Conservation (phyloP, 2,113 vertebrate genomes). For the Catagonus wagneri region DNA sequence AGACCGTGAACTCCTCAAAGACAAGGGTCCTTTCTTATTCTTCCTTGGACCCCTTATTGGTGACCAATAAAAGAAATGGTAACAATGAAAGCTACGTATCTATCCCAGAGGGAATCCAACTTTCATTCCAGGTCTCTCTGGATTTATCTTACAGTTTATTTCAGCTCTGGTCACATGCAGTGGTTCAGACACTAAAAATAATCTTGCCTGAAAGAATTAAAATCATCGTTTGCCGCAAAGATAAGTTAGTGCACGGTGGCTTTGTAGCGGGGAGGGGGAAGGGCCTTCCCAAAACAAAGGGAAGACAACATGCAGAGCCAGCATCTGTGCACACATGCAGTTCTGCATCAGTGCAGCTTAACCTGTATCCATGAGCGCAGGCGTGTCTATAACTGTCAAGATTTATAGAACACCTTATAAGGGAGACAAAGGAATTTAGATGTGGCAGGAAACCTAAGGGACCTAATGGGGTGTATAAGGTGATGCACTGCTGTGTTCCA, state of each 20-base stretch:
- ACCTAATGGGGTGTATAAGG: too few relatives aligned
- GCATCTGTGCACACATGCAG: too few relatives aligned
- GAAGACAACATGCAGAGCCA: too few relatives aligned
- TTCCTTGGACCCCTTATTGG: background rate
- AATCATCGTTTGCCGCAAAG: background rate
- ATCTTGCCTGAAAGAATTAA: background rate
- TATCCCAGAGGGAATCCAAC: background rate
- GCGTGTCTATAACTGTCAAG: too few relatives aligned
- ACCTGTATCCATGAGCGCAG: too few relatives aligned
- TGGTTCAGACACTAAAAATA: background rate
- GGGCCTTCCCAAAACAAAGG: too few relatives aligned
- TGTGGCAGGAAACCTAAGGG: too few relatives aligned
- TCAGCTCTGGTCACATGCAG: background rate
- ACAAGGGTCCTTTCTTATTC: background rate
- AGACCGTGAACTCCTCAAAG: background rate
- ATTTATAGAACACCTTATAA: too few relatives aligned
- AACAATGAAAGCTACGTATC: background rate
- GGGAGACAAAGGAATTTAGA: too few relatives aligned
- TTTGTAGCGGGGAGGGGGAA: too few relatives aligned
- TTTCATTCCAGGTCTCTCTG: background rate
- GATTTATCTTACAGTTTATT: constrained; percentile 1
- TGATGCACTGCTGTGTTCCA: too few relatives aligned
- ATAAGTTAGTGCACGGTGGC: background rate
- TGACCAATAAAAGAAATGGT: background rate
- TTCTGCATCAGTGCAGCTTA: too few relatives aligned